Evolutionary conservation across 2,113 vertebrate genomes (phyloP).

Genomic region (Silurus asotus): DNA sequence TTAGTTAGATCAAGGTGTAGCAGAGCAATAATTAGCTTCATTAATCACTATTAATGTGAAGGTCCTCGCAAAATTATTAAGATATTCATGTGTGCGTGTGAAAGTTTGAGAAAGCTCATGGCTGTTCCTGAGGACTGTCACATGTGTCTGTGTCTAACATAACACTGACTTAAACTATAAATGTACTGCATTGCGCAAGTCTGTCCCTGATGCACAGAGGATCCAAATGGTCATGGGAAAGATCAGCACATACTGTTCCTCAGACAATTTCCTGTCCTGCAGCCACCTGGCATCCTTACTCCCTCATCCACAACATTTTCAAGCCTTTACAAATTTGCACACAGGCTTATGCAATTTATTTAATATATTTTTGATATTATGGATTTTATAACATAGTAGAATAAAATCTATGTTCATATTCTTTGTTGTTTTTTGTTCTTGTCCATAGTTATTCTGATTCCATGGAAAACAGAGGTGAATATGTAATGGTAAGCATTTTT

Average conservation of each 20-base stretch:
- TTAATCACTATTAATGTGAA: neutral
- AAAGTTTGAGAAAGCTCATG: slow-evolving; percentile 30
- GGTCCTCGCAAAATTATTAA: neutral
- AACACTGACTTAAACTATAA: slow-evolving; percentile 39
- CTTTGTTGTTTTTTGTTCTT: neutral
- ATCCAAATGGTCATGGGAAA: slow-evolving; percentile 50
- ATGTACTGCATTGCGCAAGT: slow-evolving; percentile 41
- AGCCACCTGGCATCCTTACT: slow-evolving; percentile 43
- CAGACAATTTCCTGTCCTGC: slow-evolving; percentile 40
- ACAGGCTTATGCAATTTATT: neutral
- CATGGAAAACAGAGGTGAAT: slow-evolving; percentile 64
- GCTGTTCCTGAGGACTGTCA: slow-evolving; percentile 60
- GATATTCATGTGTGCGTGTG: neutral
- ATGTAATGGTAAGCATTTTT: slow-evolving; percentile 69
- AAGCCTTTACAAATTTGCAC: slow-evolving; percentile 13
- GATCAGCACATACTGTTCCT: slow-evolving; percentile 45
- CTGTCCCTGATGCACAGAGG: slow-evolving; percentile 40
- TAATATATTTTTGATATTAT: neutral
- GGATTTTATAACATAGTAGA: neutral
- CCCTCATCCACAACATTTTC: slow-evolving; percentile 12
- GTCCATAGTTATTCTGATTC: slow-evolving; percentile 52
- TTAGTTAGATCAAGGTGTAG: neutral
- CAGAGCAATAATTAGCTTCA: neutral
- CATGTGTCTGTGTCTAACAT: slow-evolving; percentile 37
- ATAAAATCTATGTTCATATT: neutral